Base-by-base conservation (phyloP, 1,140 invertebrate species). In the Drosophila busckii region DNA sequence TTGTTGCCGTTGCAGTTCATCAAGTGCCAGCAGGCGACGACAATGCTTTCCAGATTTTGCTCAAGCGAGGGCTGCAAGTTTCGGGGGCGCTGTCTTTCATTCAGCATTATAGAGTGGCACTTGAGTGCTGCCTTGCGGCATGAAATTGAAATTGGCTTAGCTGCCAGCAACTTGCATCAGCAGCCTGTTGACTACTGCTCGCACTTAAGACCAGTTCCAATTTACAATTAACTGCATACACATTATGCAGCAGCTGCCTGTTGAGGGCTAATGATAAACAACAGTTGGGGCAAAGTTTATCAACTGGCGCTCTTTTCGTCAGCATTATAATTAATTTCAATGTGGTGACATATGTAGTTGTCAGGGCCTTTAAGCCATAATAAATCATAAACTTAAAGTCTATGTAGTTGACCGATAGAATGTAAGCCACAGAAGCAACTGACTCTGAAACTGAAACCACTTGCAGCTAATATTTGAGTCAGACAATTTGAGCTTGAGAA, bases 251-350 rank as follows among this genome's bases (percentile, higher is more conserved):
- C 52, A 35, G 40, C 48, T 35, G 42, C 23, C 49, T 31, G 35
- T 44, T 37, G 42, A 28, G 12, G 23, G 17, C 50, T 37, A 48
- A 52, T 66, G 71, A 71, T 63, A 64, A 71, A 80, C 67, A 68
- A 28, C 67, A 67, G 73, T 71, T 78, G 62, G 50, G 48, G 63
- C 67, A 69, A 46, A 67, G 37, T 78, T 62, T 53, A 28, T 16
- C 25, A 63, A n/a, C 9, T 17, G 17, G 9, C 38, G 62, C 15
- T 63, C 23, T 23, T 29, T 28, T 13, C 28, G 5, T 13, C 25
- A 60, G 52, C 42, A 58, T 50, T 42, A 58, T 66, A 78, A 62
- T 76, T 55, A 59, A 46, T 54, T 60, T 60, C 48, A 17, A 2
- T 8, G 13, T 42, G 48, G 48, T 59, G 38, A 46, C 48, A 59